Conservation (phyloP, 2,888 invertebrate genomes). For the Phengaris alcon region DNA sequence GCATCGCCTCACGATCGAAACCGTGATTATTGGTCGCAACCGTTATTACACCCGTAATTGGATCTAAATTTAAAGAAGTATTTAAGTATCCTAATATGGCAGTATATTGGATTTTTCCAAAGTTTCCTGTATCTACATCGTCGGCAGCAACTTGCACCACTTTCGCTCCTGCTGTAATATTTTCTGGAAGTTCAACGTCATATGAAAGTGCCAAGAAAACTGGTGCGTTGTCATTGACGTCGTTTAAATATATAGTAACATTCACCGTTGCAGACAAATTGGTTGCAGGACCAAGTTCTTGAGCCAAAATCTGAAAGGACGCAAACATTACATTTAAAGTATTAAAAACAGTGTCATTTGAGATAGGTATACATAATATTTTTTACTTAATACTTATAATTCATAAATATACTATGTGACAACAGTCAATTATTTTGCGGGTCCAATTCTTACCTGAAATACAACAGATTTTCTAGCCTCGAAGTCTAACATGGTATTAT, state of each 20-base stretch:
- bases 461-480: slow-evolving; percentile 87
- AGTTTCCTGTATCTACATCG: slow-evolving; percentile 88
- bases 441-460: slow-evolving; percentile 80
- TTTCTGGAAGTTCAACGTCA: slow-evolving; percentile 87
- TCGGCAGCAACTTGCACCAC: slow-evolving; percentile 88
- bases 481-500: slow-evolving; percentile 90
- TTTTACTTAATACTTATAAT: too few relatives aligned
- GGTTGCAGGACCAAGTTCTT: slow-evolving; percentile 87
- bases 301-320: slow-evolving; percentile 84
- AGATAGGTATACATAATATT: too few relatives aligned
- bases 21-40: slow-evolving; percentile 86
- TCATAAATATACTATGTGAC: not conserved
- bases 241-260: slow-evolving; percentile 89
- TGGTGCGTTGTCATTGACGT: slow-evolving; percentile 93
- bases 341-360: not conserved
- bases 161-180: slow-evolving; percentile 85
- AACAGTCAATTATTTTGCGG: not conserved
- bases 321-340: not conserved
- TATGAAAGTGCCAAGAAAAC: slow-evolving; percentile 86
- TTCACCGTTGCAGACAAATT: slow-evolving; percentile 86
- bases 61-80: slow-evolving; percentile 88
- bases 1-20: slow-evolving; percentile 90
- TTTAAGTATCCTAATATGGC: slow-evolving; percentile 87
- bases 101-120: slow-evolving; percentile 88
- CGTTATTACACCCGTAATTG: slow-evolving; percentile 87